These are phyloP conservation scores for Drosophila falleni DNA, from an alignment of 2,888 invertebrate species.

Conservation along the genomic window DNA sequence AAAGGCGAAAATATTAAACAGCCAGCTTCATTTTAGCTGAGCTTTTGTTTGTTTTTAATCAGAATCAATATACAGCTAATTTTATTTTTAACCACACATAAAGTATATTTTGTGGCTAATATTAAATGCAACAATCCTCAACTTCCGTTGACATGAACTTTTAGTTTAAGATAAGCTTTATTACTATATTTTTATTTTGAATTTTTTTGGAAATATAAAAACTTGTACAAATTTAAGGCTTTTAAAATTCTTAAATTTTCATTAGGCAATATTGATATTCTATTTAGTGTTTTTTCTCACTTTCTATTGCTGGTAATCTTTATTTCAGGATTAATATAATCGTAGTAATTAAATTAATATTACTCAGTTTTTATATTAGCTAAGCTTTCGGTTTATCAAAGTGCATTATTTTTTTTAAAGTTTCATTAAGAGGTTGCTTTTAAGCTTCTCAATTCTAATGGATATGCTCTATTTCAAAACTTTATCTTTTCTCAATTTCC, in stretches of 20 bases:
- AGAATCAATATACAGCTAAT: neutral
- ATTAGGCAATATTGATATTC: neutral
- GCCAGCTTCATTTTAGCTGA: constrained; percentile 1
- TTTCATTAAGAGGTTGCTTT: neutral
- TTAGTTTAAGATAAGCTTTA: neutral
- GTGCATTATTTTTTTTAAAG: neutral
- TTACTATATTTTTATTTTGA: neutral
- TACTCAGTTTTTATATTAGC: neutral
- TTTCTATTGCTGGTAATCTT: too few species aligned
- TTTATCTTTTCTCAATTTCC: neutral
- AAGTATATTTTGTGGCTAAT: neutral
- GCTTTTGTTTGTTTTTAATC: neutral
- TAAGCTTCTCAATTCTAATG: neutral
- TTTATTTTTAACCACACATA: neutral
- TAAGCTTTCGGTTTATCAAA: neutral
- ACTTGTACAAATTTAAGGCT: too few species aligned
- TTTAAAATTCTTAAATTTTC: neutral
- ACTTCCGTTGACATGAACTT: too few species aligned
- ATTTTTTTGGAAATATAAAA: too few species aligned
- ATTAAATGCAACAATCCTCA: too few species aligned
- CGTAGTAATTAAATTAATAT: neutral
- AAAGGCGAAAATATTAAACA: constrained; percentile 6
- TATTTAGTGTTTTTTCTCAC: neutral
- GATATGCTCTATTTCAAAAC: neutral
- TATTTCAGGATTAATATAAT: too few species aligned